These are phyloP conservation scores for Schizothorax lantsangensis DNA, from an alignment of 2,797 vertebrate species.

Conservation along the genomic window DNA sequence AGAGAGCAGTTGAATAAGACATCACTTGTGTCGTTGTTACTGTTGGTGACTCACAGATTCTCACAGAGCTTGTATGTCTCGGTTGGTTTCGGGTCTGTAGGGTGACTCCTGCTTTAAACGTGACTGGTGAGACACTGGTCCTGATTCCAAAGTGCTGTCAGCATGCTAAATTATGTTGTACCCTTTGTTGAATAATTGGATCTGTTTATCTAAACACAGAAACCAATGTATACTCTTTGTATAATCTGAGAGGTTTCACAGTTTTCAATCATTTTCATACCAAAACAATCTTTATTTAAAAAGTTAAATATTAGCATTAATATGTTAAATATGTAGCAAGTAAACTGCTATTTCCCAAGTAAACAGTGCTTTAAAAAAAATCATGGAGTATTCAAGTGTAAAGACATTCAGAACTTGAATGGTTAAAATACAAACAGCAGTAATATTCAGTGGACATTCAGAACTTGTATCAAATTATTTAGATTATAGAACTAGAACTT, in stretches of 20 bases:
- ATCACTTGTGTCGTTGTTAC: neutral
- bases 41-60: conserved; percentile 16
- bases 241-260: too few species aligned
- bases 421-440: too few species aligned
- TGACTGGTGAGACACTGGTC: neutral
- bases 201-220: neutral
- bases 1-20: neutral
- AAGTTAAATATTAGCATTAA: neutral
- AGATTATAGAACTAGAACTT: neutral
- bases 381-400: neutral
- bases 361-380: neutral
- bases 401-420: neutral
- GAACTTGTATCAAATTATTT: neutral
- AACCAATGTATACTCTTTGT: neutral
- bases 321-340: neutral
- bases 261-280: neutral
- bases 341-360: neutral
- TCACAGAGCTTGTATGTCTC: neutral
- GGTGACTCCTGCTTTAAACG: neutral
- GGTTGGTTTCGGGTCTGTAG: conserved; percentile 10
- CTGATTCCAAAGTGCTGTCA: neutral
- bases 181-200: neutral
- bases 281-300: neutral
- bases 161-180: neutral
- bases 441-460: conserved; percentile 7